phyloP scores from a whole-genome alignment of 2,888 invertebrate species.

The Troides helena region DNA sequence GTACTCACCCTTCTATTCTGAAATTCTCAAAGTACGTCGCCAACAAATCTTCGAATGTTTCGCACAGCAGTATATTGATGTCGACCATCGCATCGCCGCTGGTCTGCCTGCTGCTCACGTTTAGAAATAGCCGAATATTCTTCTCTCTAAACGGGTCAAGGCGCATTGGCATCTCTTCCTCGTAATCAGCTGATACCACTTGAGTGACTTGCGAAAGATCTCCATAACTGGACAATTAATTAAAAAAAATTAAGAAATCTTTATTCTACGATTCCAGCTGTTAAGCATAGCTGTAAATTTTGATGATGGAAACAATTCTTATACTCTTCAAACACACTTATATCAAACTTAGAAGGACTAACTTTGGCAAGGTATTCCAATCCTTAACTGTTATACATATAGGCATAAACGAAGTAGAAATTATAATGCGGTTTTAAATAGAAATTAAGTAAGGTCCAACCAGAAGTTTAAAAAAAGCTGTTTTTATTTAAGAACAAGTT shows the following conservation, averaged over 20 bases:
- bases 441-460: too few species aligned
- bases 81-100: constrained; percentile 85
- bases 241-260: background rate
- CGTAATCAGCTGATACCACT: constrained; percentile 89
- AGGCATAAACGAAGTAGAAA: too few species aligned
- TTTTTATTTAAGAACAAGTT: too few species aligned
- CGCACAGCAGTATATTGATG: constrained; percentile 92
- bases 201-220: constrained; percentile 89
- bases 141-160: constrained; percentile 84
- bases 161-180: constrained; percentile 78
- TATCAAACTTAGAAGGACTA: too few species aligned
- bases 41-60: constrained; percentile 88
- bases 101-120: constrained; percentile 50
- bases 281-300: too few species aligned
- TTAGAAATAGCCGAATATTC: constrained; percentile 71
- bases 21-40: constrained; percentile 92
- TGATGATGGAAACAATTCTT: too few species aligned
- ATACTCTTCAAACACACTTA: too few species aligned
- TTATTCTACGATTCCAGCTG: too few species aligned
- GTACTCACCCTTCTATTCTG: constrained; percentile 85
- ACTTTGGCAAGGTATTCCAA: too few species aligned
- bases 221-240: constrained; percentile 76
- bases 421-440: too few species aligned
- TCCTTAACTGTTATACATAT: too few species aligned
- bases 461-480: too few species aligned